Evolutionary conservation across 2,113 vertebrate species (phyloP), one percentile per base, ranked within the genome.

Genomic region (Pollachius pollachius): DNA sequence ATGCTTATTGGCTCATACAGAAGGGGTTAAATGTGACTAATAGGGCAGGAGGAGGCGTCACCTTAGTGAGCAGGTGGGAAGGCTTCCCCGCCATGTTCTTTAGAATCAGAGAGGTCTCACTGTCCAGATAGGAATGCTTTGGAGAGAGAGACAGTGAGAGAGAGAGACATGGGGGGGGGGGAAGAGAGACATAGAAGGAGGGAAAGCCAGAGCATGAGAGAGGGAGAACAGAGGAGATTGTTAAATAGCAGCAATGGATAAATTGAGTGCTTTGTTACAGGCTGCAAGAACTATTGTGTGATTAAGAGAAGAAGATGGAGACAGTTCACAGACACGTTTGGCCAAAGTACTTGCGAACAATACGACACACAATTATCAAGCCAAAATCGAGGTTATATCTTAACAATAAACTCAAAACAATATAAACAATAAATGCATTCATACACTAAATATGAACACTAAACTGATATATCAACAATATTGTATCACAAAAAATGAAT

Each of bases 41-140:
- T 21, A 83, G 87, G 21, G 19, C 73, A 62, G 62, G 58, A 66
- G 65, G 69, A 64, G 85, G 63, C 60, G 85, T 98, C 96, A 99
- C 97, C 97, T 99, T 97, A 89, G 97, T 99, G 95, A 99, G 96
- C 94, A 99, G 95, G 92, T 99, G 96, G 91, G 95, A 95, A 88
- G 97, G 97, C 83, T 99, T 99, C 88, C 97, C 97, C 93, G 97
- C 97, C 93, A 99, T 99, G 95, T 95, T 99, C 96, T 94, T 94
- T 95, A 99, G 94, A 95, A 99, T 96, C 79, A 97, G 94, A 93
- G 97, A 99, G 83, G 97, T 99, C 95, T 99, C 97, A 93, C 95
- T 98, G 96, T 99, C 97, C 97, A 99, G 93, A 96, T 99, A 99
- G 91, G 97, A 97, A 93, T 98, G 97, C 97, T 99, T 97, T 83